A percentile compares a stretch with the other conserved stretches of the same genome.
Conservation (phyloP, 2,888 invertebrate genomes). For the Dryococelus australis region DNA sequence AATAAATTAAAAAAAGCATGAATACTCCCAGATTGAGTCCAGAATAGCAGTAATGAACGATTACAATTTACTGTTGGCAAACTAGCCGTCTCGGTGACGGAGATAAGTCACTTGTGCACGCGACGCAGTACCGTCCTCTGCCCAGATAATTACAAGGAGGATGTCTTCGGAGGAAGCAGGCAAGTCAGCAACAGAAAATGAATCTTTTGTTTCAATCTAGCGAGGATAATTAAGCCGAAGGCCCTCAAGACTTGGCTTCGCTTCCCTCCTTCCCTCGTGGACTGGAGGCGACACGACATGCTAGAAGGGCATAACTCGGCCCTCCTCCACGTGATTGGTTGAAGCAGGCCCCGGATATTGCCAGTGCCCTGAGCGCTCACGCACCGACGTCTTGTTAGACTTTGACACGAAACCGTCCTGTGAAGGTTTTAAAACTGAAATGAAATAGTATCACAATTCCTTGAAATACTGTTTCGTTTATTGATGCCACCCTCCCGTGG, state of each 20-base stretch:
- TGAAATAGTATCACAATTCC: too few relatives aligned
- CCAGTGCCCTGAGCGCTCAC: too few relatives aligned
- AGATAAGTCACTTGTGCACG: slow-evolving; percentile 11
- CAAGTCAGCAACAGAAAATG: slow-evolving; percentile 43
- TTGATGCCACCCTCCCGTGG: too few relatives aligned
- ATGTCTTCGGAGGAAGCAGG: slow-evolving; percentile 29
- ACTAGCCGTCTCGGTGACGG: not conserved
- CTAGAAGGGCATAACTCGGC: not conserved
- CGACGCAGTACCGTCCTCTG: slow-evolving; percentile 19
- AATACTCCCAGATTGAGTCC: too few relatives aligned
- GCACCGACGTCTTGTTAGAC: too few relatives aligned
- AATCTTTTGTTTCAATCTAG: slow-evolving; percentile 47
- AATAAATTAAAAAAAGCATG: too few relatives aligned
- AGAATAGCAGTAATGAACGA: too few relatives aligned
- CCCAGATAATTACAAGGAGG: slow-evolving; percentile 41
- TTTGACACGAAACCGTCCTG: too few relatives aligned
- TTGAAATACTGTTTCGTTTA: too few relatives aligned
- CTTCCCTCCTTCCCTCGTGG: slow-evolving; percentile 5
- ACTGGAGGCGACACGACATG: not conserved
- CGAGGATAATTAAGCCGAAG: slow-evolving; percentile 44
- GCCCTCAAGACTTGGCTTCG: slow-evolving; percentile 33
- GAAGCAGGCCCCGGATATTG: too few relatives aligned
- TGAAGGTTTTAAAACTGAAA: too few relatives aligned
- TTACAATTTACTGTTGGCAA: too few relatives aligned
- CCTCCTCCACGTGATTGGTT: not conserved